These are phyloP conservation scores for Axea sp. DNA, from an alignment of 2,888 invertebrate species.

Conservation along the genomic window DNA sequence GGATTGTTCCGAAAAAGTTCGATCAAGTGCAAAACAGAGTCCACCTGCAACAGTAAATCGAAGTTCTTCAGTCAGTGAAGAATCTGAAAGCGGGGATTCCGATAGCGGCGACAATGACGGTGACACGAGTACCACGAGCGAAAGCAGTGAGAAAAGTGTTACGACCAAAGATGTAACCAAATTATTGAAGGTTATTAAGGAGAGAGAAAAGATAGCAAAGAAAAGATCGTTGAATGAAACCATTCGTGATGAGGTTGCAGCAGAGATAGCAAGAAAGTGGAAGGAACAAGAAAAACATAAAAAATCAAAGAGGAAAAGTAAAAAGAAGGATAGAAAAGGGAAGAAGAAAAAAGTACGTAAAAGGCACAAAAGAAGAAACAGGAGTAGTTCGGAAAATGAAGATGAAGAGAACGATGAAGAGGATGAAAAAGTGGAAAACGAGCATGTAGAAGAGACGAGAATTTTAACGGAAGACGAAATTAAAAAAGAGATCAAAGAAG, in stretches of 20 bases:
- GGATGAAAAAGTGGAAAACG: conserved; percentile 15
- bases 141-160: conserved; percentile 53
- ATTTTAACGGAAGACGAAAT: conserved; percentile 71
- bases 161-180: conserved; percentile 69
- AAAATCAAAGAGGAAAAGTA: conserved; percentile 65
- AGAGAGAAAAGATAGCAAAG: conserved; percentile 73
- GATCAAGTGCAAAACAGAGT: conserved; percentile 21
- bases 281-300: conserved; percentile 69
- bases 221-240: conserved; percentile 72
- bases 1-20: conserved; percentile 2
- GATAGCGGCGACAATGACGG: conserved; percentile 29
- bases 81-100: conserved; percentile 19
- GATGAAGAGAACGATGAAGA: conserved; percentile 22
- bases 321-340: conserved; percentile 63
- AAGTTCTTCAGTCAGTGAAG: conserved; percentile 9
- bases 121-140: conserved; percentile 29
- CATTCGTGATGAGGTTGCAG: conserved; percentile 74
- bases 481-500: conserved; percentile 65
- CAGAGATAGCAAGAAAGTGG: conserved; percentile 74
- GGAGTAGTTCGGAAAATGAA: conserved; percentile 51
- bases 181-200: conserved; percentile 74
- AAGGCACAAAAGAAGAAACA: conserved; percentile 58
- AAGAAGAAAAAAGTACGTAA: conserved; percentile 65
- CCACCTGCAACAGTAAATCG: background rate
- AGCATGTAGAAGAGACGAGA: conserved; percentile 18